Evolutionary conservation across 2,113 vertebrate species (phyloP).

Genomic region (Lamprotornis superbus): DNA sequence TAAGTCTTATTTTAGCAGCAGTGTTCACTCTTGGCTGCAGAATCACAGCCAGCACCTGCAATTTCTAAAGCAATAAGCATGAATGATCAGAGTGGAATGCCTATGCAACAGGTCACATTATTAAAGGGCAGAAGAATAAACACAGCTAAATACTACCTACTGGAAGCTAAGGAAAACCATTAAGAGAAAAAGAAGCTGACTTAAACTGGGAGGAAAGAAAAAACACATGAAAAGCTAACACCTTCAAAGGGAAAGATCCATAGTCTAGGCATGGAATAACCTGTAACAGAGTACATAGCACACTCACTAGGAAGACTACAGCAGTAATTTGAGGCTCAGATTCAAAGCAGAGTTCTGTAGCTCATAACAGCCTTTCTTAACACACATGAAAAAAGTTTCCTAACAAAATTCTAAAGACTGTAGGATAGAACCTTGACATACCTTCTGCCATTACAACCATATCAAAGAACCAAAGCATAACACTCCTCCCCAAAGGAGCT

Average conservation of each 20-base stretch:
- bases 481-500: neutral
- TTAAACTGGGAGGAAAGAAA: neutral
- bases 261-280: neutral
- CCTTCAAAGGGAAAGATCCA: neutral
- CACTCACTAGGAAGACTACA: neutral
- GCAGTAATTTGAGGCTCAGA: neutral
- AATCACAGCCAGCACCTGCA: conserved; percentile 9
- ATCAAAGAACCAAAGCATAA: neutral
- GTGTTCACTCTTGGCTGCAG: neutral
- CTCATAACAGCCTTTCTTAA: neutral
- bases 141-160: neutral
- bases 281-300: neutral
- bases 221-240: neutral
- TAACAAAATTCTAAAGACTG: neutral
- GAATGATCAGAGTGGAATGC: conserved; percentile 13
- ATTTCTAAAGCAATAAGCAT: neutral
- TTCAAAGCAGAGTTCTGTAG: neutral
- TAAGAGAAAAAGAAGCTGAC: neutral
- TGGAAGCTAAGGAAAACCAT: neutral
- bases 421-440: neutral
- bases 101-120: neutral
- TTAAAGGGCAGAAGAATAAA: conserved; percentile 19
- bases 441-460: neutral
- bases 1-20: conserved; percentile 30
- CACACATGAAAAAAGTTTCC: neutral